Evolutionary conservation across 2,113 vertebrate genomes (phyloP).

Genomic region (Oncorhynchus kisutch): DNA sequence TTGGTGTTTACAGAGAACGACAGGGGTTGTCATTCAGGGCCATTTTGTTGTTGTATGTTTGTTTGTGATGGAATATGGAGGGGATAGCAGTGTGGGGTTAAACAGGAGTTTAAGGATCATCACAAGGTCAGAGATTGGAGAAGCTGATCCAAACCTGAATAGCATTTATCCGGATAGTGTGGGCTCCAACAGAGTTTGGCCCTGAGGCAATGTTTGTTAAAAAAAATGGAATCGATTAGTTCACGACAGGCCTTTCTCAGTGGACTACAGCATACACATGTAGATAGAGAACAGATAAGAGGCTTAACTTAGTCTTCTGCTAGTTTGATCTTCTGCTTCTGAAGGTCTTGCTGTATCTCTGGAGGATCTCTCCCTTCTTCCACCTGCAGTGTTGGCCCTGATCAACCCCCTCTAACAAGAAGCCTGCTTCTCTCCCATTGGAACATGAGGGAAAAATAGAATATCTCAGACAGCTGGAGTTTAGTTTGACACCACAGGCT

Average conservation of each 20-base stretch:
- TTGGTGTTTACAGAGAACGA: too few species aligned
- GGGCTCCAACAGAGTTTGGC: slow-evolving; percentile 14
- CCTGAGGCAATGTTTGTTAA: slow-evolving; percentile 14
- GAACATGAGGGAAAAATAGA: slow-evolving; percentile 24
- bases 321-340: slow-evolving; percentile 8
- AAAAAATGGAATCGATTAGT: slow-evolving; percentile 19
- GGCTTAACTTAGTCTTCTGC: background rate
- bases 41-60: slow-evolving; percentile 1
- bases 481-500: slow-evolving; percentile 10
- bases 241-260: background rate
- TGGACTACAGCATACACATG: slow-evolving; percentile 14
- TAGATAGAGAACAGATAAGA: background rate
- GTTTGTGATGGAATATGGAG: background rate
- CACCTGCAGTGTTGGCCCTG: background rate
- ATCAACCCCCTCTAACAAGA: slow-evolving; percentile 11
- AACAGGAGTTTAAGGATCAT: slow-evolving; percentile 30
- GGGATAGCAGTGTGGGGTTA: slow-evolving; percentile 11
- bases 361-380: background rate
- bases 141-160: background rate
- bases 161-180: background rate
- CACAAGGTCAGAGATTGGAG: slow-evolving; percentile 7
- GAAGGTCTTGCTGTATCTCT: slow-evolving; percentile 14
- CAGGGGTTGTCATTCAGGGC: background rate
- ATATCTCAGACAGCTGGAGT: slow-evolving; percentile 13
- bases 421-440: background rate